Conservation (phyloP, 2,888 invertebrate species). For the Zygogramma bicolorata region DNA sequence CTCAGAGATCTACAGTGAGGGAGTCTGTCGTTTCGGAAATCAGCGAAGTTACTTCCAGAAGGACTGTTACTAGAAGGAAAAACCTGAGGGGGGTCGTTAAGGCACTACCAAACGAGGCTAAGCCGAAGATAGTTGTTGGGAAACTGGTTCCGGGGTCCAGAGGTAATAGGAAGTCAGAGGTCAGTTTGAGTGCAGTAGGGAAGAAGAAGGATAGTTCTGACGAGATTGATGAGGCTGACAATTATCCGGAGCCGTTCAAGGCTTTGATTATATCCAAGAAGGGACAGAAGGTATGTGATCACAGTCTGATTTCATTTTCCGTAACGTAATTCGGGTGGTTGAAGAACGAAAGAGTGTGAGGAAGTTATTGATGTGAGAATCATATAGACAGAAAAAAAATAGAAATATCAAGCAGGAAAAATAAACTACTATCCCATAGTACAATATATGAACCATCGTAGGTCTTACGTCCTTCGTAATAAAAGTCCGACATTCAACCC, state of each 20-base stretch:
- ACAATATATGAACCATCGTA: no score
- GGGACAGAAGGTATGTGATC: constrained; percentile 53
- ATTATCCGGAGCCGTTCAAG: constrained; percentile 77
- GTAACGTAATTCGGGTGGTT: no score
- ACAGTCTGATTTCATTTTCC: neutral
- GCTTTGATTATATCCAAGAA: constrained; percentile 74
- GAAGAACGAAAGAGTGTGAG: no score
- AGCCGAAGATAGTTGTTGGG: constrained; percentile 24
- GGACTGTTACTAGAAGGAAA: constrained; percentile 55
- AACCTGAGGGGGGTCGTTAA: constrained; percentile 32
- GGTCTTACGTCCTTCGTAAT: no score
- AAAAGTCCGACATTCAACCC: no score
- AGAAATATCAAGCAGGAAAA: no score
- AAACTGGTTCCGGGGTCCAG: constrained; percentile 41
- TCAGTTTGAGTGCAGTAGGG: constrained; percentile 45
- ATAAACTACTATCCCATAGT: no score
- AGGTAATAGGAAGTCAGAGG: constrained; percentile 54
- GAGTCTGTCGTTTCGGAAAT: constrained; percentile 62
- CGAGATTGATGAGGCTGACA: constrained; percentile 72
- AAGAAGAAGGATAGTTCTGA: constrained; percentile 65
- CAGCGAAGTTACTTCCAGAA: constrained; percentile 61
- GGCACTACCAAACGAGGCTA: constrained; percentile 33
- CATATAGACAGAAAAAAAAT: no score
- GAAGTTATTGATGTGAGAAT: no score
- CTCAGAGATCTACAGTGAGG: constrained; percentile 42